phyloP scores from a whole-genome alignment of 2,888 invertebrate species.

The Seladonia tumulorum region DNA sequence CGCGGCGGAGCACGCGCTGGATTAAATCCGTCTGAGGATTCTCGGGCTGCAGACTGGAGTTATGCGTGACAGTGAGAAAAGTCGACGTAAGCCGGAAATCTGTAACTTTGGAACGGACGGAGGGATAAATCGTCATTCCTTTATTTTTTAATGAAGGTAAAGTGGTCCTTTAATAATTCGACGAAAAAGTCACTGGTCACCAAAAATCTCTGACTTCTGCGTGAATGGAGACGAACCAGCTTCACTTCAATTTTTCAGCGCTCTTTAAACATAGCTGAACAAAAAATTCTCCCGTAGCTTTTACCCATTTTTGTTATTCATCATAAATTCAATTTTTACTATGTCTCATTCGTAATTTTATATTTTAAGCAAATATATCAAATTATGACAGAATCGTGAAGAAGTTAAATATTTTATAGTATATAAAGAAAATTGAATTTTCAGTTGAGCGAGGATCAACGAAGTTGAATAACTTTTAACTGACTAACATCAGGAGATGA shows the following conservation, averaged over 20 bases:
- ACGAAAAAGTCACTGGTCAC: neutral
- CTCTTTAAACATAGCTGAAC: neutral
- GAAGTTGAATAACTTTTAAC: too few species aligned
- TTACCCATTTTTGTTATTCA: neutral
- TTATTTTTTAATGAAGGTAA: neutral
- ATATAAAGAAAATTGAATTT: neutral
- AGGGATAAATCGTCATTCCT: neutral
- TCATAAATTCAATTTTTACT: neutral
- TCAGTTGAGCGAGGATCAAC: neutral
- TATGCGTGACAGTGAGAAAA: slow-evolving; percentile 1
- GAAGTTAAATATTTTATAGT: neutral
- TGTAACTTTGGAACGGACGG: neutral
- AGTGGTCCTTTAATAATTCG: neutral
- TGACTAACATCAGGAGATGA: too few species aligned
- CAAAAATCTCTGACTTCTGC: neutral
- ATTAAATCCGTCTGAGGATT: slow-evolving; percentile 36
- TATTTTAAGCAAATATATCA: neutral
- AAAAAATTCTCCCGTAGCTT: neutral
- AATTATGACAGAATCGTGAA: neutral
- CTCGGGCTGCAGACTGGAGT: neutral
- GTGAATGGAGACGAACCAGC: neutral
- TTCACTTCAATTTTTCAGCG: neutral
- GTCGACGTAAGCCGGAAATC: neutral
- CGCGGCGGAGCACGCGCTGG: slow-evolving; percentile 23
- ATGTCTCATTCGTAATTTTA: neutral